phyloP scores from a whole-genome alignment of 2,113 vertebrate species.

The Nothoprocta pentlandii region DNA sequence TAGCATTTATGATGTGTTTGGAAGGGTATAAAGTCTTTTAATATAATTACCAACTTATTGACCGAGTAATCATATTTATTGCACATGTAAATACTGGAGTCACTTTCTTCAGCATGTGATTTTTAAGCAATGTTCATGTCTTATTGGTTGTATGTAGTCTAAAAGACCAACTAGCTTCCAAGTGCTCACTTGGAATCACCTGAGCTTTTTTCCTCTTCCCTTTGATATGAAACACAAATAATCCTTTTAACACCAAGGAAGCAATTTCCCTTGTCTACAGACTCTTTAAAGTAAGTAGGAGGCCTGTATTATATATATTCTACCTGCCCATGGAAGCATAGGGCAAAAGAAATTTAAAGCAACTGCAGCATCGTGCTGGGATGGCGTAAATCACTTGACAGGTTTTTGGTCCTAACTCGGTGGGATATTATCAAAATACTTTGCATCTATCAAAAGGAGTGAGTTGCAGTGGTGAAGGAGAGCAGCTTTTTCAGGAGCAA shows the following conservation, averaged over 20 bases:
- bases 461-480: not conserved
- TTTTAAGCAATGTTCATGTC: not conserved
- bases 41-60: slow-evolving; percentile 2
- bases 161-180: not conserved
- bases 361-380: not conserved
- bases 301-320: not conserved
- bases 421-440: not conserved
- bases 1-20: not conserved
- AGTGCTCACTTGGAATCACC: not conserved
- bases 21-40: not conserved
- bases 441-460: not conserved
- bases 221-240: not conserved
- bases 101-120: not conserved
- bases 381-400: not conserved
- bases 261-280: not conserved
- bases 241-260: not conserved
- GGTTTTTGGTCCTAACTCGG: not conserved
- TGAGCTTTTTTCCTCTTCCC: not conserved
- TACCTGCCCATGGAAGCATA: not conserved
- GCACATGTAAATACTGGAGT: not conserved
- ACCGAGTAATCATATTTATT: slow-evolving; percentile 5
- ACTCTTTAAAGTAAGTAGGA: not conserved
- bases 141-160: slow-evolving; percentile 44
- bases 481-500: not conserved
- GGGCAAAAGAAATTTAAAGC: not conserved